Base-by-base conservation (phyloP, 2,888 invertebrate species). In the Nemoura dubitans region DNA sequence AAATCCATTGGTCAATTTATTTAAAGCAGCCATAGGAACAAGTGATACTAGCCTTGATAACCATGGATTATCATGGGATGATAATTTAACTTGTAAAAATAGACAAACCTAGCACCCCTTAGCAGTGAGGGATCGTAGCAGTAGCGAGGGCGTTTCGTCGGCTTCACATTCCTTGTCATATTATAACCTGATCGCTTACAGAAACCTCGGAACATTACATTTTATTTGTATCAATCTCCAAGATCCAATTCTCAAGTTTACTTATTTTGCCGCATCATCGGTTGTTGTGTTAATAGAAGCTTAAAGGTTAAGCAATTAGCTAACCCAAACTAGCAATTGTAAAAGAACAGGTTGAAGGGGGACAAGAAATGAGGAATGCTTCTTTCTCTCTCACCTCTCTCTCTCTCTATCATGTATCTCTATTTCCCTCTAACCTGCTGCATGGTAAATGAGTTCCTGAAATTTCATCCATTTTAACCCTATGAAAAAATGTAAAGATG, bases 301-400 rank as follows among this genome's bases (percentile, higher is more conserved):
- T 59, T 59, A 21, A 59, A 59, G 59, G 59, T 21, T 10, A 59
- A 59, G 59, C 59, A 59, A 59, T 59, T 59, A 59, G 59, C 21
- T 59, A 59, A 59, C 59, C 59, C 59, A 59, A 59, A 59, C 59
- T 59, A 59, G 21, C 14, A 59, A 59, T 59, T 59, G 59, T 59
- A 59, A 59, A 59, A 59, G 59, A 59, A 59, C 59, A 59, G 59
- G 59, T 59, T 59, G 59, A 59, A 59, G 59, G 59, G 36, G 59
- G 21, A 59, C 59, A 59, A 59, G 59, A 59, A 59, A 10, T 21
- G 59, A 59, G 59, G 59, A 59, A 59, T 59, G 14, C 14, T 59
- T 7, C 14, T 14, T 59, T 21, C 21, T 14, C 14, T 14, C 14
- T 14, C 14, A 3, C 14, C 21, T 10, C 36, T 10, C 36, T 36